Base-by-base conservation (phyloP, 2,888 invertebrate genomes). In the Oscheius myriophilus region DNA sequence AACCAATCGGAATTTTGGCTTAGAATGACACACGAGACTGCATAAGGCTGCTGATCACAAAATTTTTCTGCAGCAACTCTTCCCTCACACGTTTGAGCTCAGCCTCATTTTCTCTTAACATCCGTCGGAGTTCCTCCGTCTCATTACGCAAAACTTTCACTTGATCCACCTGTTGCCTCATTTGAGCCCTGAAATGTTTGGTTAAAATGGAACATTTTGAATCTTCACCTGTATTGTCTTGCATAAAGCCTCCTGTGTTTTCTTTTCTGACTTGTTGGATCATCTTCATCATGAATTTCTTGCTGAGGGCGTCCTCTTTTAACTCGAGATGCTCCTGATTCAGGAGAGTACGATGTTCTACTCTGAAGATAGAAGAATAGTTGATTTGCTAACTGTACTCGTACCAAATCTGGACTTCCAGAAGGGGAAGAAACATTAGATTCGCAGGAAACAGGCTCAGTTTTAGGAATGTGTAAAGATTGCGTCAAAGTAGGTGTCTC, bases 241-340 rank as follows among this genome's bases (percentile, higher is more conserved):
- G 79, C 79, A 46, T 79, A 79, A 21, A 78, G 57, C 41, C 79
- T 62, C 7, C 79, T 69, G 57, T 78, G 74, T 33, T 71, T 67
- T 51, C 74, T 74, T 59, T 78, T 78, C 43, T 78, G 77, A n/a
- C 74, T 74, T n/a, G 72, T 67, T n/a, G 77, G 73, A 51, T 79
- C 79, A 12, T 69, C 67, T 6, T 67, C 70, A 59, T 79, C 77
- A 4, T 72, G 73, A 54, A 79, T 78, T 23, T 78, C 73, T 68
- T 79, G 79, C 63, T 79, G 79, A 41, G 79, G 79, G n/a, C 79
- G 73, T 16, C 79, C 79, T 25, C 79, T 67, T 57, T 65, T 65
- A 43, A 65, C 65, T 49, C 57, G 23, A 23, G 43, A 33, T 11
- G 45, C 33, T 12, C 55, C 43, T 3, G 26, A 49, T 45, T 61